Base-by-base conservation (phyloP, 2,113 vertebrate species). In the Cnemophilus loriae region DNA sequence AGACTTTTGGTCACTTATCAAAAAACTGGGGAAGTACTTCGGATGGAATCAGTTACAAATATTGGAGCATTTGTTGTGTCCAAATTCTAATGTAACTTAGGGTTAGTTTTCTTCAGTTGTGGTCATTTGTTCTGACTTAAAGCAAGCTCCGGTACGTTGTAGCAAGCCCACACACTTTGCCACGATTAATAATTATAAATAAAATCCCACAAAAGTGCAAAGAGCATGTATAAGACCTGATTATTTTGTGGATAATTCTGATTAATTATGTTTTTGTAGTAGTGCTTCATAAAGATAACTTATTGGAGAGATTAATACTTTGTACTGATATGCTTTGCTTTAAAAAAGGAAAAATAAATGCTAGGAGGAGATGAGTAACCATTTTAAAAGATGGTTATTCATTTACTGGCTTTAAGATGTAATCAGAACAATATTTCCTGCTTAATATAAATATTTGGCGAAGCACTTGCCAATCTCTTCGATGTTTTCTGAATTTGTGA, bases 391-490 rank as follows among this genome's bases (percentile, higher is more conserved):
- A 44, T 17, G 2, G 8, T 46, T 70, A 41, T 86, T 94, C 26
- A 6, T 80, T 89, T 84, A 71, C 26, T 90, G 90, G 14, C 39
- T 70, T 73, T 71, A 55, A 73, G 49, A 90, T 68, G 63, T 71
- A 92, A 95, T 91, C 63, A 87, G 85, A 92, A 91, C 71, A 94
- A 94, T 67, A 93, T 83, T 70, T 76, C 44, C 63, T 82, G 49
- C 60, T 88, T 90, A 79, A 81, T 67, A 69, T 92, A 92, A 97
- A 91, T 92, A 59, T 93, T 84, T 96, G 78, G 50, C 52, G 89
- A 77, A 91, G 44, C 30, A 94, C 97, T 97, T 97, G 97, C 96
- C 98, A 98, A 98, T 97, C 95, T 97, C 89, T 78, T 90, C 55
- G 84, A 96, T 97, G 93, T 97, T 95, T 97, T 95, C 90, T 96